phyloP scores from a whole-genome alignment of 2,888 invertebrate species.

The Drosophila cracens region DNA sequence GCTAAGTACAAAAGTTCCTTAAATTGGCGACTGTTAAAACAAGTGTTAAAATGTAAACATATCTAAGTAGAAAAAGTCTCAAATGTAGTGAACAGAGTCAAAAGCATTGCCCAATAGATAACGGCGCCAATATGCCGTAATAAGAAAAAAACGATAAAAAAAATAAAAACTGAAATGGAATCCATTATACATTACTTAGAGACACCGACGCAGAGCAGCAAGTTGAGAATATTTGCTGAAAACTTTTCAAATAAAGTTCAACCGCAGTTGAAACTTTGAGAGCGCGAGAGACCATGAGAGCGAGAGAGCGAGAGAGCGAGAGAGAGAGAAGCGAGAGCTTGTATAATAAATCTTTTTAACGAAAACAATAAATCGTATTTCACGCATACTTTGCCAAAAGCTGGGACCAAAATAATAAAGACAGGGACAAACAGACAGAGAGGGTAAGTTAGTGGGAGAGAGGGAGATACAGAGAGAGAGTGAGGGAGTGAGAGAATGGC shows the following conservation, averaged over 20 bases:
- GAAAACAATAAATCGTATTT: slow-evolving; percentile 79
- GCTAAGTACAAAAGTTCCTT: not conserved
- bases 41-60: not conserved
- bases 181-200: slow-evolving; percentile 8
- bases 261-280: slow-evolving; percentile 38
- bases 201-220: slow-evolving; percentile 1
- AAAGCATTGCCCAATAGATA: not conserved
- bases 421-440: slow-evolving; percentile 26
- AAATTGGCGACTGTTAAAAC: not conserved
- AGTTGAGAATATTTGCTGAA: slow-evolving; percentile 48
- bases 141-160: slow-evolving; percentile 3
- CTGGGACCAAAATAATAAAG: slow-evolving; percentile 58
- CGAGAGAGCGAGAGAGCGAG: not conserved
- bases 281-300: slow-evolving; percentile 8
- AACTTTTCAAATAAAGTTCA: slow-evolving; percentile 75
- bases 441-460: not conserved
- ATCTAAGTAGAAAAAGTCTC: not conserved
- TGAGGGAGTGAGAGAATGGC: not conserved
- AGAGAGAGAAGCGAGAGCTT: slow-evolving; percentile 28
- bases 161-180: slow-evolving; percentile 8
- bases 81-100: not conserved
- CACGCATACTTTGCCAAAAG: slow-evolving; percentile 71
- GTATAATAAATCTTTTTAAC: slow-evolving; percentile 76
- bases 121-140: slow-evolving; percentile 3
- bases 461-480: not conserved